Evolutionary conservation across 2,797 vertebrate species (phyloP).

Genomic region (Helarctos malayanus): DNA sequence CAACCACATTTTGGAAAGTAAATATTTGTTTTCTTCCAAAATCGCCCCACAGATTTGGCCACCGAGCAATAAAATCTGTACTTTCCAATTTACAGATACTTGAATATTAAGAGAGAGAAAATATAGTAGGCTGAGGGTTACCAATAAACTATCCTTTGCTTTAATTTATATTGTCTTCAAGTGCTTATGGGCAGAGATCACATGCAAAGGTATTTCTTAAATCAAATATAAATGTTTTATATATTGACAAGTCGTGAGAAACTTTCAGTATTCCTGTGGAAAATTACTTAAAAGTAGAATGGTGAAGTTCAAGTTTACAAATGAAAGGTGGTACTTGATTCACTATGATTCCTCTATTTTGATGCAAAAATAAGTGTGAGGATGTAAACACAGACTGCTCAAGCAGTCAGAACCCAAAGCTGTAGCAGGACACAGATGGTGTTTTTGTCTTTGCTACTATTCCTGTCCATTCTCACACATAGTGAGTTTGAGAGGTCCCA

Average conservation of each 20-base stretch:
- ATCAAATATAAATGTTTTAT: not conserved
- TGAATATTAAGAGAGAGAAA: slow-evolving; percentile 18
- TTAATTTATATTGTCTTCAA: not conserved
- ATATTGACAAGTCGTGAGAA: not conserved
- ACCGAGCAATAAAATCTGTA: not conserved
- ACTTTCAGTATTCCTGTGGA: not conserved
- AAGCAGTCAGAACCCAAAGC: not conserved
- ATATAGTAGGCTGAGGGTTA: not conserved
- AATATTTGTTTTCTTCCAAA: slow-evolving; percentile 49
- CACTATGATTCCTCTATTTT: not conserved
- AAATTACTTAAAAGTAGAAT: not conserved
- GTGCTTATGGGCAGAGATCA: not conserved
- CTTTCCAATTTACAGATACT: not conserved
- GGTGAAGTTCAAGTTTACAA: not conserved
- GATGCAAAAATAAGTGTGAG: not conserved
- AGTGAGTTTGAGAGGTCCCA: not conserved
- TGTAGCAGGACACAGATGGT: not conserved
- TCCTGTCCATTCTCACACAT: not conserved
- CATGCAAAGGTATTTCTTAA: not conserved
- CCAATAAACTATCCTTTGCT: not conserved
- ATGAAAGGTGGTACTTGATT: not conserved
- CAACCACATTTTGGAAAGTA: not conserved
- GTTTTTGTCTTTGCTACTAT: not conserved
- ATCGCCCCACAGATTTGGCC: not conserved
- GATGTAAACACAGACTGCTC: not conserved